Conservation (phyloP, 2,113 vertebrate genomes). For the Enhydra lutris region DNA sequence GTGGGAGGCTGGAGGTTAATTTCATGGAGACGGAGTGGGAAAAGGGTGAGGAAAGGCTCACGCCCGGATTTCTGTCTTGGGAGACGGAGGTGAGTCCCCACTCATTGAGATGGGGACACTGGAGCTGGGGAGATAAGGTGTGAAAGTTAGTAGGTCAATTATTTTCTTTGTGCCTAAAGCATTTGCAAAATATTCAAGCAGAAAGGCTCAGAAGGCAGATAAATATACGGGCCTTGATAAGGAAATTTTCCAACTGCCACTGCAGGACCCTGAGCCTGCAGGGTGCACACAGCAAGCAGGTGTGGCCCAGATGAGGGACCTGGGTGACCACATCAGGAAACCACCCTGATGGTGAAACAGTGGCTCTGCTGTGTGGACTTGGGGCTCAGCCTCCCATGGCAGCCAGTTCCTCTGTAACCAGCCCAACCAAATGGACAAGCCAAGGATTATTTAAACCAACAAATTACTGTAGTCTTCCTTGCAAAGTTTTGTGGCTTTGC, state of each 20-base stretch:
- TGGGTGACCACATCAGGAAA: background rate
- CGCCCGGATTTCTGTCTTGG: background rate
- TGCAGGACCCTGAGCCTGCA: background rate
- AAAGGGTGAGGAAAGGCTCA: background rate
- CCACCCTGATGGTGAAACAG: background rate
- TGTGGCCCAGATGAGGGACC: background rate
- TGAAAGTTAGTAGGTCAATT: background rate
- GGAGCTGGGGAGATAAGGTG: too few relatives aligned
- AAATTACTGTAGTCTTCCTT: background rate
- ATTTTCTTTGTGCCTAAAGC: background rate
- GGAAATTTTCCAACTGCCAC: background rate
- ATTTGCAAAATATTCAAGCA: background rate
- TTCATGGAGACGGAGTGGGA: background rate
- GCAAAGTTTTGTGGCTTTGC: background rate
- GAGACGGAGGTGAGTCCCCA: background rate
- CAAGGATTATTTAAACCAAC: background rate
- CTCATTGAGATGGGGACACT: background rate
- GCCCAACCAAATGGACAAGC: background rate
- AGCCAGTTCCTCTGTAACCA: background rate
- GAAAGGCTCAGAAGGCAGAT: background rate
- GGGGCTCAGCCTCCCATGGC: background rate
- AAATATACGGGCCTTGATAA: background rate
- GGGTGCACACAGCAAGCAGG: background rate
- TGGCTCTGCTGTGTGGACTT: background rate
- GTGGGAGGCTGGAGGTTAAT: background rate